phyloP scores from a whole-genome alignment of 2,797 vertebrate species.

The Cynodonichthys magdalenae region DNA sequence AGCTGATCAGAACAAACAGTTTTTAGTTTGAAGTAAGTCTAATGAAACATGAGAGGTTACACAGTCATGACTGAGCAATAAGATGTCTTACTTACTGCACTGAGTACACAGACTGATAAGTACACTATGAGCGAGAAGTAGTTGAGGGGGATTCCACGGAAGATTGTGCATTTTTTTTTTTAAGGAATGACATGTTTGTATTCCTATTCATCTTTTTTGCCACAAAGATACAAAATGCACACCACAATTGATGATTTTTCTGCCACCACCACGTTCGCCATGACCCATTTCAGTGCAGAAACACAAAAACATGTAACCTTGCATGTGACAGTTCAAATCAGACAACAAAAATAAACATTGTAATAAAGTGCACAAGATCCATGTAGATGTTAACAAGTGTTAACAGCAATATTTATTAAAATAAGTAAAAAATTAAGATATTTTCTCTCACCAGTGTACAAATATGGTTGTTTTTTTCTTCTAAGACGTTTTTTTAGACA shows the following conservation, averaged over 20 bases:
- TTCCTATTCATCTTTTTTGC: conserved; percentile 46
- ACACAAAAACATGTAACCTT: conserved; percentile 63
- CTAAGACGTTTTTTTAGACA: conserved; percentile 64
- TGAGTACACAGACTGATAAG: conserved; percentile 48
- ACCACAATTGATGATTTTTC: conserved; percentile 34
- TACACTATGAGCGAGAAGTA: conserved; percentile 45
- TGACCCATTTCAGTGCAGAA: conserved; percentile 60
- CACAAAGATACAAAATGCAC: conserved; percentile 67
- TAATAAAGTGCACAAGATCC: conserved; percentile 83
- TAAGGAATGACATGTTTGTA: conserved; percentile 40
- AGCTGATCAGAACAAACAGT: conserved; percentile 75
- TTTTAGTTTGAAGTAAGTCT: conserved; percentile 59
- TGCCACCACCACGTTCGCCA: conserved; percentile 45
- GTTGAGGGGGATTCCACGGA: conserved; percentile 14
- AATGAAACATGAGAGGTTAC: conserved; percentile 75
- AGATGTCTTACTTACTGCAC: conserved; percentile 48
- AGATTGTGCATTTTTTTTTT: conserved; percentile 61
- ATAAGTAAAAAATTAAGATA: conserved; percentile 69
- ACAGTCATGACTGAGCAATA: conserved; percentile 54
- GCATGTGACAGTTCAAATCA: conserved; percentile 53
- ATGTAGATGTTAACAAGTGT: conserved; percentile 65
- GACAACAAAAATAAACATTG: conserved; percentile 61
- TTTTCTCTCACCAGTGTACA: conserved; percentile 67
- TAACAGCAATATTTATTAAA: conserved; percentile 64
- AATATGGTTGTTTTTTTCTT: conserved; percentile 65